These are phyloP conservation scores for Furcifer pardalis DNA, from an alignment of 2,797 vertebrate species.

Conservation along the genomic window DNA sequence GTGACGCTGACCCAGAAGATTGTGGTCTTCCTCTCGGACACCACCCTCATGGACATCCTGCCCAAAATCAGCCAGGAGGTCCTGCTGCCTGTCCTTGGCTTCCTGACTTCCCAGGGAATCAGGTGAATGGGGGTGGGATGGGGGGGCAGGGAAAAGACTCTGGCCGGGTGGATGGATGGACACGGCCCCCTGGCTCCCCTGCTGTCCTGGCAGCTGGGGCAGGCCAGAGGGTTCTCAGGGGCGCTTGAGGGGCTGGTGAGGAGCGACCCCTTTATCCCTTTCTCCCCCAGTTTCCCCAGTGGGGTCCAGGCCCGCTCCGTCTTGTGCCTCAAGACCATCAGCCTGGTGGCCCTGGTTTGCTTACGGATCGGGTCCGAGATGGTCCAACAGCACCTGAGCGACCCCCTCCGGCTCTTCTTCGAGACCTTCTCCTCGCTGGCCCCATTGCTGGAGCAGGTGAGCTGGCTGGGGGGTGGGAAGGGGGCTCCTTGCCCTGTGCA, in stretches of 20 bases:
- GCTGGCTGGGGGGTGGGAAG: background rate
- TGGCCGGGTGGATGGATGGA: no score
- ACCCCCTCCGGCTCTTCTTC: constrained; percentile 89
- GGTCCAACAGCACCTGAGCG: constrained; percentile 95
- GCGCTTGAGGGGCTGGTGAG: background rate
- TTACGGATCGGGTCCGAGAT: constrained; percentile 96
- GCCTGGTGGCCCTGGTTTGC: constrained; percentile 94
- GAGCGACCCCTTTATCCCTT: constrained; percentile 34
- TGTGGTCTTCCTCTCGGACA: constrained; percentile 93
- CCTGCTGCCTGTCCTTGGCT: constrained; percentile 89
- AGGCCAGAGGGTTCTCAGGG: background rate
- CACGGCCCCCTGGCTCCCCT: no score
- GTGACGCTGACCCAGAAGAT: constrained; percentile 94
- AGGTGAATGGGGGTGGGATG: constrained; percentile 75
- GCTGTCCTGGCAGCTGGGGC: no score
- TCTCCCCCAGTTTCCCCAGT: constrained; percentile 87
- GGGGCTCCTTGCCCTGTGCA: accelerated
- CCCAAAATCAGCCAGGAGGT: constrained; percentile 97
- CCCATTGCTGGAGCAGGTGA: constrained; percentile 86
- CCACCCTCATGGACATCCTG: constrained; percentile 97
- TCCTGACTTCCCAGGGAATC: constrained; percentile 87
- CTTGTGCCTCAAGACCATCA: constrained; percentile 93
- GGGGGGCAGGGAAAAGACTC: no score
- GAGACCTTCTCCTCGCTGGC: constrained; percentile 88
- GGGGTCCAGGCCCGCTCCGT: constrained; percentile 92